Conservation (phyloP, 2,113 vertebrate genomes). For the Eretmodus cyanostictus region DNA sequence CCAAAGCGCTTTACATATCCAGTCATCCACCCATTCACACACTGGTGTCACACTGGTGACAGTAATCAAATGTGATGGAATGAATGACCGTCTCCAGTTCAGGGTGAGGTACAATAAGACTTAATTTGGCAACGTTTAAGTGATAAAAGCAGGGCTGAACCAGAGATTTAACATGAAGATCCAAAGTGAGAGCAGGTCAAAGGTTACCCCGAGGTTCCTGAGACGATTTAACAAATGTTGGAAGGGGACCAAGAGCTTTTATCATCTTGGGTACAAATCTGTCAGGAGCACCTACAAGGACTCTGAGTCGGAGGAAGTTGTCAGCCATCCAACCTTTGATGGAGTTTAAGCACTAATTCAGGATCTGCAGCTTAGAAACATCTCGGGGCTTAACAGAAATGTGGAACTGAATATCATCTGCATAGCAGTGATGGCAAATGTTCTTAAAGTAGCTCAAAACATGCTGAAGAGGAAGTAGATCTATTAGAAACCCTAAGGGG, state of each 20-base stretch:
- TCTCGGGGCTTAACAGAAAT: rapidly evolving
- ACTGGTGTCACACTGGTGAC: too few relatives aligned
- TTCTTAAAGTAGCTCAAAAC: neutral
- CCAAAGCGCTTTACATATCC: too few relatives aligned
- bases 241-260: neutral
- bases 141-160: rapidly evolving
- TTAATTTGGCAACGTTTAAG: neutral
- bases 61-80: neutral
- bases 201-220: neutral
- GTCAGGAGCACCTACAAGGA: neutral
- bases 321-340: neutral
- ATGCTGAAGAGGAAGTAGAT: neutral
- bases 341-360: neutral
- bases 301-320: neutral
- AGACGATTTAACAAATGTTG: neutral
- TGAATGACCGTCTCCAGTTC: neutral
- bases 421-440: rapidly evolving
- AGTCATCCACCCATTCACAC: too few relatives aligned
- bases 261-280: neutral
- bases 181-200: neutral
- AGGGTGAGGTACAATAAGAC: rapidly evolving
- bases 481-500: rapidly evolving
- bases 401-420: rapidly evolving
- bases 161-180: neutral
- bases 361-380: neutral